These are phyloP conservation scores for Blastobasis lacticolella DNA, from an alignment of 2,888 invertebrate species.

Conservation along the genomic window DNA sequence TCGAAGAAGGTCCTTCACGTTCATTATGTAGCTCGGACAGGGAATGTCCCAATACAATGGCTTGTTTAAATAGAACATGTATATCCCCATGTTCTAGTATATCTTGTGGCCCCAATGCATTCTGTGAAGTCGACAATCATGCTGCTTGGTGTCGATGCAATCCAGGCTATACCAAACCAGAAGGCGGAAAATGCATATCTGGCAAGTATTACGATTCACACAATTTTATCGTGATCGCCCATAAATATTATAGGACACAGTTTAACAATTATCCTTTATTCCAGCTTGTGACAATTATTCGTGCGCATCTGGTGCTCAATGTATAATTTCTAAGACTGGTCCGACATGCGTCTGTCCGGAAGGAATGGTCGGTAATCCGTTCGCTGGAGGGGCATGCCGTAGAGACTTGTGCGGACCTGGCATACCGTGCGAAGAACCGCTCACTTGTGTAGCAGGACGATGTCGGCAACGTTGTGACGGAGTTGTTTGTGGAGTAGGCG, in stretches of 20 bases:
- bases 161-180: constrained; percentile 85
- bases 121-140: constrained; percentile 91
- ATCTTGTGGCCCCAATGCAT: constrained; percentile 87
- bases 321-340: constrained; percentile 87
- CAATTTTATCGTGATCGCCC: too few species aligned
- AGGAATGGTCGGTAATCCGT: constrained; percentile 91
- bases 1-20: constrained; percentile 60
- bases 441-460: constrained; percentile 89
- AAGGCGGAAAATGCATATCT: constrained; percentile 87
- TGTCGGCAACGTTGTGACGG: constrained; percentile 92
- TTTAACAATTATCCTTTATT: constrained; percentile 26
- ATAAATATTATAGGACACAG: too few species aligned
- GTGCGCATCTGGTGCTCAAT: constrained; percentile 88
- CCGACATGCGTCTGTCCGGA: constrained; percentile 92
- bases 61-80: constrained; percentile 86
- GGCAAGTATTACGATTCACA: constrained; percentile 54
- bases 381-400: constrained; percentile 89
- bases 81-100: constrained; percentile 86
- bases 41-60: constrained; percentile 86
- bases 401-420: constrained; percentile 87
- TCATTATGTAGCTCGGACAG: constrained; percentile 81
- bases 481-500: constrained; percentile 90
- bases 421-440: constrained; percentile 84
- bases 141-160: constrained; percentile 92
- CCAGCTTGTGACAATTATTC: constrained; percentile 83